Percentiles rank a stretch among this genome's conserved stretches.
Conservation (phyloP, 2,797 vertebrate genomes). For the Scyliorhinus canicula region DNA sequence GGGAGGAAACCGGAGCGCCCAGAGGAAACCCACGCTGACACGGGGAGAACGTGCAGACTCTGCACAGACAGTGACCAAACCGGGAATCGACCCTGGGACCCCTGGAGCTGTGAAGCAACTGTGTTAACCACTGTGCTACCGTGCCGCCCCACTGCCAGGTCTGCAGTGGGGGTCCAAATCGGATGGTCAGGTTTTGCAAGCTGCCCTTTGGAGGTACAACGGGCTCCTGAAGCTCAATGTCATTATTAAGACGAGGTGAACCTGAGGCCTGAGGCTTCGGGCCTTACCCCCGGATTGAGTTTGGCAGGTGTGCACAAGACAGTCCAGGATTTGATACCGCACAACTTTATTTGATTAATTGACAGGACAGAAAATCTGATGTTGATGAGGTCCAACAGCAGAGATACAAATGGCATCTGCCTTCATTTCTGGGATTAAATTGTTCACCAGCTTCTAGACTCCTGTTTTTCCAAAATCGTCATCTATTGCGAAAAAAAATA, state of each 20-base stretch:
- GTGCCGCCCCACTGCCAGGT: no score
- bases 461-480: neutral
- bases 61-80: no score
- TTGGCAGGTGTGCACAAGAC: neutral
- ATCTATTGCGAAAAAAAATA: neutral
- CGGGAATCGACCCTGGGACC: no score
- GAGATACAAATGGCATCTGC: neutral
- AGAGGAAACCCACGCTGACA: no score
- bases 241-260: neutral
- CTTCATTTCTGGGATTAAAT: no score
- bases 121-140: no score
- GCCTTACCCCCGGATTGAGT: neutral
- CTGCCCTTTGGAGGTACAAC: neutral
- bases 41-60: no score
- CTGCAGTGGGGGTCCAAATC: no score
- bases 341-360: slow-evolving; percentile 13
- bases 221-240: neutral
- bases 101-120: no score
- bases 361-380: neutral
- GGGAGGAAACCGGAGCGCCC: no score
- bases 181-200: neutral
- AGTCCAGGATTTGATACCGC: neutral
- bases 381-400: neutral
- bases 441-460: neutral
- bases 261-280: neutral